phyloP scores from a whole-genome alignment of 2,113 vertebrate species.

The Micromys minutus region DNA sequence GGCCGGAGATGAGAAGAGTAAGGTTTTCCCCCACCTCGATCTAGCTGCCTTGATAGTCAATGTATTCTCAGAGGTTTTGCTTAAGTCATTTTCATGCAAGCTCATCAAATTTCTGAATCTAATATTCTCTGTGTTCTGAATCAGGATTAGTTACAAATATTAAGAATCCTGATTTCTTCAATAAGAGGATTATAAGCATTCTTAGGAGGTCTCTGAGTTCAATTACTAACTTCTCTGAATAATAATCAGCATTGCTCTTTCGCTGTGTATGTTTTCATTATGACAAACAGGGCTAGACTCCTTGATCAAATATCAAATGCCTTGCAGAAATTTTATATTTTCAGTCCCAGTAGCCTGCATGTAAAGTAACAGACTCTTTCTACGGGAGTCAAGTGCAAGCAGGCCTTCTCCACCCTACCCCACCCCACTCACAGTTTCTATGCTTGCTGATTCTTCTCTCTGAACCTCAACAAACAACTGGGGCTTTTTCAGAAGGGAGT shows the following conservation, averaged over 20 bases:
- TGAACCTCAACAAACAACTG: background rate
- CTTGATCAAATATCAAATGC: background rate
- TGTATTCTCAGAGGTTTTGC: conserved; percentile 4
- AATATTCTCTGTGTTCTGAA: conserved; percentile 34
- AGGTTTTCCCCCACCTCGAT: background rate
- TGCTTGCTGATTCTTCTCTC: too few relatives aligned
- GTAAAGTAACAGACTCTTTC: background rate
- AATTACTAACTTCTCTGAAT: conserved; percentile 51
- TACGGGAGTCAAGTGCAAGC: background rate
- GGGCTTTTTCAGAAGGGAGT: background rate
- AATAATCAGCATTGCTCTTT: conserved; percentile 46
- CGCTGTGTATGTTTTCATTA: conserved; percentile 32
- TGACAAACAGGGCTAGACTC: background rate
- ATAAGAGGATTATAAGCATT: conserved; percentile 73
- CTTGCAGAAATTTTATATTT: background rate
- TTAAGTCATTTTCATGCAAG: conserved; percentile 44
- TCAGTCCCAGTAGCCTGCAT: background rate
- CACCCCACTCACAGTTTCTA: background rate
- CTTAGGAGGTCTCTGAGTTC: conserved; percentile 51
- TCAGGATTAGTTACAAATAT: conserved; percentile 58
- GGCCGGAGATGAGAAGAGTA: background rate
- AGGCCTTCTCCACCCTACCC: accelerated
- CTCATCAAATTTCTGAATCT: conserved; percentile 24
- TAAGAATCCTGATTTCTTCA: conserved; percentile 49
- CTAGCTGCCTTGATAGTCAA: background rate